Conservation (phyloP, 2,797 vertebrate genomes). For the Scolopax bukidnonensis region DNA sequence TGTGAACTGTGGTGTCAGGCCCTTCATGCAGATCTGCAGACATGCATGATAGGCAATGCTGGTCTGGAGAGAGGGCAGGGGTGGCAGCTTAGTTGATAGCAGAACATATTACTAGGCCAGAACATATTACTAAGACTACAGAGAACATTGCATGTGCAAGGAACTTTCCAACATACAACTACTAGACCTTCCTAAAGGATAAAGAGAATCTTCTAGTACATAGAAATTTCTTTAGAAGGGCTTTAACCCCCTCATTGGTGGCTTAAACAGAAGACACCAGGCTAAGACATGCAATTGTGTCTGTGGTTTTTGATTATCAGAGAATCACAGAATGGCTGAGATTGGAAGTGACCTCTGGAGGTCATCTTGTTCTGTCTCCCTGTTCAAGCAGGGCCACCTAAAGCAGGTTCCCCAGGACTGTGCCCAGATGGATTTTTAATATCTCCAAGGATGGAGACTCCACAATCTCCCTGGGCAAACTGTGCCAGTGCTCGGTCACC, state of each 20-base stretch:
- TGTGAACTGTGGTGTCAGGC: background rate
- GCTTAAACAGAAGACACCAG: background rate
- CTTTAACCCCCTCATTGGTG: background rate
- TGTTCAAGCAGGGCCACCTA: background rate
- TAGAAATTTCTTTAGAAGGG: background rate
- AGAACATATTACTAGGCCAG: background rate
- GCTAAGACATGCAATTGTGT: background rate
- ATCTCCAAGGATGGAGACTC: background rate
- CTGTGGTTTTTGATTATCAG: background rate
- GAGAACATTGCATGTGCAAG: background rate
- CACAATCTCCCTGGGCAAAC: background rate
- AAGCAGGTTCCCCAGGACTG: background rate
- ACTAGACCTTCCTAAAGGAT: background rate
- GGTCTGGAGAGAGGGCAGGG: background rate
- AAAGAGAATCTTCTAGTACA: background rate
- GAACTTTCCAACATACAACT: background rate
- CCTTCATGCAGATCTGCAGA: background rate
- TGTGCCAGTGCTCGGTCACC: background rate
- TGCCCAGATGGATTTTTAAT: background rate
- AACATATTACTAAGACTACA: background rate
- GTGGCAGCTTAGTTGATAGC: background rate
- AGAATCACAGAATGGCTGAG: background rate
- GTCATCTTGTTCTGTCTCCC: background rate
- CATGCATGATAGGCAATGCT: fast-evolving
- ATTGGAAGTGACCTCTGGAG: background rate